Evolutionary conservation across 1,140 invertebrate genomes (phyloP), one percentile per base, ranked within the genome.

Genomic region (Pomacea maculata): DNA sequence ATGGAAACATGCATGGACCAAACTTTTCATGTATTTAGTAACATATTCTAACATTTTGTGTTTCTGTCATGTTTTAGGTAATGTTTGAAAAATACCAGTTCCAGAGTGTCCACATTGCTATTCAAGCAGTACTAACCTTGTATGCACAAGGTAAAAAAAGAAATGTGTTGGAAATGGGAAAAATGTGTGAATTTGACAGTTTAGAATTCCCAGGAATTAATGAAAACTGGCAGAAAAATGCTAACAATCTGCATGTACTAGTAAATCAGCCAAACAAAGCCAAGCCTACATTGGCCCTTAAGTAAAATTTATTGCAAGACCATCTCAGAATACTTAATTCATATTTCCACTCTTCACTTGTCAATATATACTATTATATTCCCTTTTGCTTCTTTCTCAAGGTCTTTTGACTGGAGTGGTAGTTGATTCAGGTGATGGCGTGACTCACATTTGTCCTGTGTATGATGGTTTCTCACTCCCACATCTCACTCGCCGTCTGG

Each of bases 31-130:
- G 25, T 25, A 25, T 25, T 25, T 6, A 61, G 11, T 61, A 29
- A 25, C 25, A 45, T 29, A 73, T 73, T 52, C 12, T 74, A 34
- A 55, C 57, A n/a, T 76, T 45, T 76, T 29, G 57, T 54, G 7
- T 45, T 67, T n/a, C 0, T 70, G 11, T 68, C 3, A 82, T 54
- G 57, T 88, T 88, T 67, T 88, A 98, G 96, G 95, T 98, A 14
- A 99, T 99, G 98, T 99, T 99, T 93, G 99, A 99, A 92, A 98
- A 98, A 89, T 99, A 99, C 90, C 94, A 95, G 54, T 99, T 99
- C 91, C 95, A 97, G 91, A 96, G 97, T 82, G 95, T 97, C 34
- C 99, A 99, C 87, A 96, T 99, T 85, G 98, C 98, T 45, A 98
- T 99, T 82, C 90, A 93, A 87, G 99, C 99, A 64, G 98, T 99